Evolutionary conservation across 2,113 vertebrate genomes (phyloP), one percentile per base, ranked within the genome.

Genomic region (Elephas maximus): DNA sequence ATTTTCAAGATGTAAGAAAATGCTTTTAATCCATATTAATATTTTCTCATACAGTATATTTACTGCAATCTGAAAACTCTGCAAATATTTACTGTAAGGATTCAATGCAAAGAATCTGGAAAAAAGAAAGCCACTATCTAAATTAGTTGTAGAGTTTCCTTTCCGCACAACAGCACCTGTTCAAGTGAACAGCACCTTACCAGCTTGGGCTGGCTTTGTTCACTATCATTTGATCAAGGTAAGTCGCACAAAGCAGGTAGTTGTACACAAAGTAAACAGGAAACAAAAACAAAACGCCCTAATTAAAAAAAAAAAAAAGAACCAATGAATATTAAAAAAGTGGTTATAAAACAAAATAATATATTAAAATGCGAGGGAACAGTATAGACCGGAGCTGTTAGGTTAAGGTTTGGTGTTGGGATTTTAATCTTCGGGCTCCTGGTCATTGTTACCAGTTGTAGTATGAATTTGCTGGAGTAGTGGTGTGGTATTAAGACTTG

Each of bases 251-350:
- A 99, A 98, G 98, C 97, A 99, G 94, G 98, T 97, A 98, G 97
- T 95, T 98, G 98, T 98, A 99, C 98, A 98, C 98, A 98, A 98
- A 98, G 98, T 97, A 96, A 95, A 90, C 62, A 76, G 65, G 51
- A 96, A 94, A 94, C 94, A 98, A 98, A 98, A 98, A 92, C 80
- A 97, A 96, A 93, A 37, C 57, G 80, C 97, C 94, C 97, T 97
- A 90, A 69, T 97, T 95, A 96, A 96, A 97, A 93, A 96, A 96
- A 97, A 93, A 96, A 97, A 97, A 76, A 92, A 98, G 97, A 97
- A 93, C 98, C 98, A 99, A 98, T 95, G 98, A 98, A 98, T 98
- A 99, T 99, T 99, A 99, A 99, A 99, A 99, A 99, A 99, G 99
- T 99, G 99, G 99, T 99, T 99, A 98, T 98, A 98, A 98, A 98